A percentile compares a stretch with the other conserved stretches of the same genome.
These are phyloP conservation scores for Ceyx margarethae DNA, from an alignment of 2,113 vertebrate genomes.

Conservation along the genomic window DNA sequence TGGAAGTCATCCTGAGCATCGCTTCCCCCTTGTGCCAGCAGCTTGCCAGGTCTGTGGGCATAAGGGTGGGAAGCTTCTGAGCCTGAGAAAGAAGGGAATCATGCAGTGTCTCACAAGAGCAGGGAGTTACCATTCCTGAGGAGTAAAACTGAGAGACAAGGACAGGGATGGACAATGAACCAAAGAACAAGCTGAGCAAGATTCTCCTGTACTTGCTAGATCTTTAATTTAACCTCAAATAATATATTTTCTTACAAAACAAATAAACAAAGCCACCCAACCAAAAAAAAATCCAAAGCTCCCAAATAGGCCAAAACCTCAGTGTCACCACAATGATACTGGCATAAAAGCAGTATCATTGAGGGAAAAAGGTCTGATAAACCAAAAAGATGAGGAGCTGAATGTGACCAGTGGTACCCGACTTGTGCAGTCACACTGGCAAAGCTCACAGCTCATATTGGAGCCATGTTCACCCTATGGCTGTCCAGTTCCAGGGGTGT, in stretches of 20 bases:
- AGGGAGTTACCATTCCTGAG: neutral
- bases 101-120: neutral
- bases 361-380: neutral
- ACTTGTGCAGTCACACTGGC: rapidly evolving
- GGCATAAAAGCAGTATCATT: neutral
- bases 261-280: neutral
- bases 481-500: neutral
- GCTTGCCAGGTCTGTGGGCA: neutral
- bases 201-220: neutral
- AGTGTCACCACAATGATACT: neutral
- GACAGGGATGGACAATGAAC: neutral
- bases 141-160: neutral
- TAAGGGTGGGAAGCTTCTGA: neutral
- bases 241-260: neutral
- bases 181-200: neutral
- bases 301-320: neutral
- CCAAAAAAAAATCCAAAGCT: neutral
- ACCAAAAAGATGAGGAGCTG: neutral
- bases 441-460: rapidly evolving
- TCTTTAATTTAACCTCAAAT: neutral
- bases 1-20: neutral
- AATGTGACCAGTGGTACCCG: too few relatives aligned
- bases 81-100: neutral
- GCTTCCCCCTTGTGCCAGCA: neutral
- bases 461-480: rapidly evolving